Evolutionary conservation across 1,140 invertebrate genomes (phyloP).

Genomic region (Leptinotarsa lineolata): DNA sequence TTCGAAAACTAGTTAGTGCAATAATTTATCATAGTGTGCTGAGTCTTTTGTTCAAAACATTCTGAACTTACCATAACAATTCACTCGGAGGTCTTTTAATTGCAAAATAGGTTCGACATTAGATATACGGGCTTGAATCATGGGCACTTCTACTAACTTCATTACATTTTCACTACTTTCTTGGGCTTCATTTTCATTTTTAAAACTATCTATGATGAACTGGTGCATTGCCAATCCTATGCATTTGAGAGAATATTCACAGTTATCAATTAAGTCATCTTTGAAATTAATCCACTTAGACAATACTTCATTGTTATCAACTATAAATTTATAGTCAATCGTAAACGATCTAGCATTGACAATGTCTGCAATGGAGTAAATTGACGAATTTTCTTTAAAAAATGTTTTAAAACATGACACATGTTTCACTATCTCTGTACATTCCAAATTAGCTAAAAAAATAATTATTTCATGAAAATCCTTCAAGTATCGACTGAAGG

Average conservation of each 20-base stretch:
- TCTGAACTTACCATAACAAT: constrained; percentile 69
- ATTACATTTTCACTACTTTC: constrained; percentile 20
- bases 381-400: constrained; percentile 60
- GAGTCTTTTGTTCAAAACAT: too few species aligned
- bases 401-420: constrained; percentile 62
- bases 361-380: constrained; percentile 64
- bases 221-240: constrained; percentile 76
- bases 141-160: constrained; percentile 41
- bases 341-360: constrained; percentile 66
- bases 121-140: constrained; percentile 67
- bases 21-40: too few species aligned
- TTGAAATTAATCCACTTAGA: constrained; percentile 66
- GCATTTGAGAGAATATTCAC: constrained; percentile 66
- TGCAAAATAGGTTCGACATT: constrained; percentile 72
- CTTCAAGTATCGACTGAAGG: neutral
- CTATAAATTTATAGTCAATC: constrained; percentile 67
- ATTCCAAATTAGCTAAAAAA: constrained; percentile 15
- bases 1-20: too few species aligned
- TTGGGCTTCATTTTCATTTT: constrained; percentile 38
- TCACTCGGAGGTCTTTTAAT: constrained; percentile 77
- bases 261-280: constrained; percentile 67
- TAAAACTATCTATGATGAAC: constrained; percentile 54
- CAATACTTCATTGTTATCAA: constrained; percentile 64
- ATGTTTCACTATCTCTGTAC: constrained; percentile 57
- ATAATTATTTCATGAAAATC: neutral